A percentile compares a stretch with the other conserved stretches of the same genome.
Evolutionary conservation across 2,113 vertebrate species (phyloP).

Genomic region (Miniopterus natalensis): DNA sequence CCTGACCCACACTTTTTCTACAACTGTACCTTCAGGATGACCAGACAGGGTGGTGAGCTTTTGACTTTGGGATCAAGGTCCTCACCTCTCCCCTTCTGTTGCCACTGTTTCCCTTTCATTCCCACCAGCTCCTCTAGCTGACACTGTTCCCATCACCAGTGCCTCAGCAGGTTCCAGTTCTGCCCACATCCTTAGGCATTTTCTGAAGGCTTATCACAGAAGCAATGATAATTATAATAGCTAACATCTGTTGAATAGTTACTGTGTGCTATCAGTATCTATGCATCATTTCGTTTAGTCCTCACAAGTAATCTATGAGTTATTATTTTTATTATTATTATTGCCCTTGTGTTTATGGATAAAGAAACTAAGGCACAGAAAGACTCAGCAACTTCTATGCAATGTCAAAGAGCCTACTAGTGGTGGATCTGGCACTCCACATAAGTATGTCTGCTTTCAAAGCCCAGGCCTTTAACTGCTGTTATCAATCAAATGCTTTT

Average conservation of each 20-base stretch:
- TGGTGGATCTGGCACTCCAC: neutral
- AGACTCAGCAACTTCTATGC: neutral
- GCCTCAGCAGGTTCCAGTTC: neutral
- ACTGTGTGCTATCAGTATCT: neutral
- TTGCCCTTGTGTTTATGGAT: neutral
- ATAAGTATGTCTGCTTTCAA: neutral
- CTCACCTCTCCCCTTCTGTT: neutral
- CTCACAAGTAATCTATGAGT: neutral
- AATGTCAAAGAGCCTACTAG: neutral
- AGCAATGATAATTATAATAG: neutral
- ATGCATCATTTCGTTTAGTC: neutral
- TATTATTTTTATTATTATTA: neutral
- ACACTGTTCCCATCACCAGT: too few species aligned
- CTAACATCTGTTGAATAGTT: neutral
- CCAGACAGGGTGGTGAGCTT: neutral
- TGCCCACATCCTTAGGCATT: neutral
- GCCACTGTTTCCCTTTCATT: neutral
- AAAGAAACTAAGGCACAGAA: constrained; percentile 18
- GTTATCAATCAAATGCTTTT: neutral
- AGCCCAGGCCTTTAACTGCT: neutral
- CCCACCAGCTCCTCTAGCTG: neutral
- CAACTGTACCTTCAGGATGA: neutral
- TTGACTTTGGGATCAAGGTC: neutral
- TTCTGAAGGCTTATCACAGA: neutral
- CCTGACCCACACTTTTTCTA: neutral